Percentiles rank a stretch among this genome's conserved stretches.
Conservation (phyloP, 2,797 vertebrate genomes). For the Taenioides sp. region DNA sequence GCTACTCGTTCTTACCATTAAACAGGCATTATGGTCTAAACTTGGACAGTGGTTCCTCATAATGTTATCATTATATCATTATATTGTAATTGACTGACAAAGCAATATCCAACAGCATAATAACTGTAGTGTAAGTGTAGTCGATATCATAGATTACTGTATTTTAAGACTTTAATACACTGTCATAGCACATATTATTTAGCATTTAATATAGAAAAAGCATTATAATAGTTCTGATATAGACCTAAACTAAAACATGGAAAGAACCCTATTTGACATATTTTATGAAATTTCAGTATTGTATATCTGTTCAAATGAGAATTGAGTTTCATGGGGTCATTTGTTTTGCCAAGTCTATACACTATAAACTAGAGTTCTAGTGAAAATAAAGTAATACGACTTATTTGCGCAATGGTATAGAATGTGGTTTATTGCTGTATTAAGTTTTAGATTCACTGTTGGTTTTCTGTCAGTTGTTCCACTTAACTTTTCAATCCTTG, state of each 20-base stretch:
- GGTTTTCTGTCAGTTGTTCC: neutral
- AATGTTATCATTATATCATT: neutral
- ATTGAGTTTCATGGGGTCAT: neutral
- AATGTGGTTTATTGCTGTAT: neutral
- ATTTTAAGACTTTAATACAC: neutral
- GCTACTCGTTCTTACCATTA: neutral
- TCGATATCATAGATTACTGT: neutral
- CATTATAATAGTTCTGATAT: too few species aligned
- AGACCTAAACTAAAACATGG: too few species aligned
- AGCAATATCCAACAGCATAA: neutral
- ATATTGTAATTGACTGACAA: neutral
- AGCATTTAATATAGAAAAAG: too few species aligned
- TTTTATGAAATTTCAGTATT: neutral
- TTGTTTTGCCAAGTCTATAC: neutral
- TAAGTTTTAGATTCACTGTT: neutral
- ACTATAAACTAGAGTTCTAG: neutral
- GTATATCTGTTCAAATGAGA: neutral
- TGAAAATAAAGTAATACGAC: neutral
- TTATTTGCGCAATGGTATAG: neutral
- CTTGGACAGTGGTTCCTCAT: neutral
- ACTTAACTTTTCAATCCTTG: neutral
- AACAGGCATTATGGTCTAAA: constrained; percentile 25
- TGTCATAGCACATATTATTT: too few species aligned
- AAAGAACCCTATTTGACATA: too few species aligned
- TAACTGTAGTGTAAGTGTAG: neutral